Conservation (phyloP, 1,140 invertebrate species). For the Heliconius eleuchia region DNA sequence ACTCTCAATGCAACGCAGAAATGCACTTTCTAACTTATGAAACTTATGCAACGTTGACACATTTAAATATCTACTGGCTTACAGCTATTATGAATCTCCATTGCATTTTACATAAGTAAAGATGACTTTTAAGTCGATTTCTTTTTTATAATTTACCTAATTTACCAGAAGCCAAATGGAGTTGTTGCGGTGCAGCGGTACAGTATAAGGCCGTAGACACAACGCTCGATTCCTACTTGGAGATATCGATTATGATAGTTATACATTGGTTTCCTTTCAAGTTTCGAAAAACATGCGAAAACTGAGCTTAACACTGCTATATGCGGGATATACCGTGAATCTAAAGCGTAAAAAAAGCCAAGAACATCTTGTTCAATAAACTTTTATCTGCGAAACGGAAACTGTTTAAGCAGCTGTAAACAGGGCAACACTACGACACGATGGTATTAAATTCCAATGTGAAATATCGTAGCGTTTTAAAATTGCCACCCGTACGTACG, state of each 20-base stretch:
- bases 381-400: neutral
- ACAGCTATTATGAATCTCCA: neutral
- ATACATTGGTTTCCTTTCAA: too few relatives aligned
- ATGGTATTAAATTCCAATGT: conserved; percentile 24
- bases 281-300: too few relatives aligned
- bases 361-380: neutral
- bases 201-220: too few relatives aligned
- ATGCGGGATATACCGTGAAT: too few relatives aligned
- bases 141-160: too few relatives aligned
- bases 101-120: too few relatives aligned
- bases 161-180: too few relatives aligned
- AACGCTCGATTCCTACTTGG: too few relatives aligned
- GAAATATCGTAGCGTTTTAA: conserved; percentile 21
- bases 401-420: conserved; percentile 13
- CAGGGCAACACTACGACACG: conserved; percentile 7
- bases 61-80: conserved; percentile 8
- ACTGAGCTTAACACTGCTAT: too few relatives aligned
- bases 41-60: neutral
- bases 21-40: conserved; percentile 2
- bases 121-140: too few relatives aligned
- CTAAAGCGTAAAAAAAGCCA: neutral
- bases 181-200: too few relatives aligned
- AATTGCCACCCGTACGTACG: conserved; percentile 4
- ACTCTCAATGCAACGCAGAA: neutral
- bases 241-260: too few relatives aligned